phyloP scores from a whole-genome alignment of 2,797 vertebrate species.

The Pseudochirops corinnae region DNA sequence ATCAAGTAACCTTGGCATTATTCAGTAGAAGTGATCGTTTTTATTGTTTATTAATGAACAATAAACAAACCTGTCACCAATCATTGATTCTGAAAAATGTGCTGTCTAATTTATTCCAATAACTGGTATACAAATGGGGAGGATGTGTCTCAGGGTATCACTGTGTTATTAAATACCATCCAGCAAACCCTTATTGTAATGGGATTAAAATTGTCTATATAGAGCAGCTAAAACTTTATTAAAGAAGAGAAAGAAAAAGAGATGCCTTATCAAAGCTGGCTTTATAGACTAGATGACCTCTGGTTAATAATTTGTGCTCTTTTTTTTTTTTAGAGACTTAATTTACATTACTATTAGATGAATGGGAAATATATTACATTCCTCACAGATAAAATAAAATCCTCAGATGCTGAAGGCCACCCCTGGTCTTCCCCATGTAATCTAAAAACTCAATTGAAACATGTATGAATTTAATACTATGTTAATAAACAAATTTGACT shows the following conservation, averaged over 20 bases:
- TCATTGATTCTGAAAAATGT: slow-evolving; percentile 75
- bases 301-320: slow-evolving; percentile 62
- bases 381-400: not conserved
- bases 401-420: not conserved
- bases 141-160: slow-evolving; percentile 71
- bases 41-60: slow-evolving; percentile 82
- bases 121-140: slow-evolving; percentile 54
- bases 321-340: slow-evolving; percentile 63
- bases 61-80: slow-evolving; percentile 76
- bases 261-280: slow-evolving; percentile 63
- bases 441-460: slow-evolving; percentile 7
- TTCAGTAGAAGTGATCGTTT: slow-evolving; percentile 60
- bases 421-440: not conserved
- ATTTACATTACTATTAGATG: slow-evolving; percentile 60
- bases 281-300: slow-evolving; percentile 65
- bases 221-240: slow-evolving; percentile 77
- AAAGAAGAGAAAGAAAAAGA: slow-evolving; percentile 72
- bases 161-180: slow-evolving; percentile 80
- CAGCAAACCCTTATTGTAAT: slow-evolving; percentile 73
- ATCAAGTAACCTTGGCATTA: slow-evolving; percentile 69
- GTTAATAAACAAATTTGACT: slow-evolving; percentile 41
- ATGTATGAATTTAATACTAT: slow-evolving; percentile 53
- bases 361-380: slow-evolving; percentile 27
- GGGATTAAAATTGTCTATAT: slow-evolving; percentile 80
- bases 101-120: slow-evolving; percentile 63